Evolutionary conservation across 1,140 invertebrate species (phyloP), one percentile per base, ranked within the genome.

Genomic region (Bombyx mandarina): DNA sequence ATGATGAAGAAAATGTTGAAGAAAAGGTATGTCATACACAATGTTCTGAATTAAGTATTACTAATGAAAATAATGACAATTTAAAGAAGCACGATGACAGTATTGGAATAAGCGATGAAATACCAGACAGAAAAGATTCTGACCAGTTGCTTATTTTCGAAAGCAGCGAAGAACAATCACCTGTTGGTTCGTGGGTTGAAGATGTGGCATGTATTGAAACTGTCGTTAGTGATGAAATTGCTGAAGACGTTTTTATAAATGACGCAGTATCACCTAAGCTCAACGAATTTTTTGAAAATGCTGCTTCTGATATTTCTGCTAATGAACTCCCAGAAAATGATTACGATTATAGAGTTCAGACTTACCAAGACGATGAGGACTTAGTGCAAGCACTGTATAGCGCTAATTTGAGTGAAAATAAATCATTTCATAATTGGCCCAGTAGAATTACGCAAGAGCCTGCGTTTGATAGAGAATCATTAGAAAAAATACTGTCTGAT

Each of bases 181-280:
- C 69, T 49, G 67, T 71, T 62, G 72, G 79, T 61, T 63, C 82
- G 35, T 89, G 88, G 86, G 77, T 88, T 10, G 82, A 85, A 54
- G 86, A 87, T 57, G 79, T 88, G 7, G 86, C 73, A 8, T 87
- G 82, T 63, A 71, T 86, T 54, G 86, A 89, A 67, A 88, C 86
- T 43, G 77, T 89, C 49, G 75, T 86, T 35, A 85, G 73, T 62
- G 88, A 88, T 43, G 81, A 88, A 56, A 65, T 81, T 45, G 75
- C 67, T 44, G 81, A 83, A 70, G 69, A 81, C 61, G 66, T 79
- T 52, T 62, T 63, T 49, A 73, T 79, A 53, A 71, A 70, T 67
- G 64, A 61, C 6, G 61, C 69, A 9, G 63, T 58, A 48, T 76
- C 77, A 46, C 71, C 73, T 26, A 75, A 70, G 61, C 56, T 62